Evolutionary conservation across 2,797 vertebrate species (phyloP), one percentile per base, ranked within the genome.

Genomic region (Percopsis omiscomaycus): DNA sequence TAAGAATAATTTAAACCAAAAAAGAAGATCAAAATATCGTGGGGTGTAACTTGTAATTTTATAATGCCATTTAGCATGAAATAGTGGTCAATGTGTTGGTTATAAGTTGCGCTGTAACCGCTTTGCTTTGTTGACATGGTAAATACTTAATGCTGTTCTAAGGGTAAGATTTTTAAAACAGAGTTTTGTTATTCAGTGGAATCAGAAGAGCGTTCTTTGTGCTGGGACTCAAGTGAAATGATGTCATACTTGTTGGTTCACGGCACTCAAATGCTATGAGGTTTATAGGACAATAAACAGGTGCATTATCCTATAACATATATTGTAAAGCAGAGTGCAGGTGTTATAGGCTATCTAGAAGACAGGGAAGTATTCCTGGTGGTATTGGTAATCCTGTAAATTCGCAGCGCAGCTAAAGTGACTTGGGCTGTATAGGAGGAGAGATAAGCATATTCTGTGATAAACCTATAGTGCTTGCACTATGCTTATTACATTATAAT

Each of bases 161-260:
- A 42, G 37, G 8, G 8, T 4, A 45, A 44, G 5, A 48, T 14
- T 4, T 4, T 46, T 37, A 48, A 46, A 16, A 56, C 48, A 73
- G 71, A 22, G 22, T 45, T 53, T 42, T 59, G 57, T 59, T 60
- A 65, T 48, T 66, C 55, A 45, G 47, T 52, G 57, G 37, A 44
- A 16, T 30, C 11, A 52, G 22, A 44, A 30, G 10, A 28, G 49
- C 42, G 46, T n/a, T 44, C 6, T 46, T 42, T 61, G 47, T 57
- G 54, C 68, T 69, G 3, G 45, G 57, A 16, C 32, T 59, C 29
- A 8, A 15, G 45, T 61, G 16, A 59, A 13, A 59, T 69, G 68
- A 78, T 72, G 69, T 79, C 65, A 76, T 82, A 59, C 59, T n/a
- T 32, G 48, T 53, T 66, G 12, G 30, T 27, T 42, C 73, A 51